These are phyloP conservation scores for Cenopis cana DNA, from an alignment of 2,888 invertebrate genomes.

Conservation along the genomic window DNA sequence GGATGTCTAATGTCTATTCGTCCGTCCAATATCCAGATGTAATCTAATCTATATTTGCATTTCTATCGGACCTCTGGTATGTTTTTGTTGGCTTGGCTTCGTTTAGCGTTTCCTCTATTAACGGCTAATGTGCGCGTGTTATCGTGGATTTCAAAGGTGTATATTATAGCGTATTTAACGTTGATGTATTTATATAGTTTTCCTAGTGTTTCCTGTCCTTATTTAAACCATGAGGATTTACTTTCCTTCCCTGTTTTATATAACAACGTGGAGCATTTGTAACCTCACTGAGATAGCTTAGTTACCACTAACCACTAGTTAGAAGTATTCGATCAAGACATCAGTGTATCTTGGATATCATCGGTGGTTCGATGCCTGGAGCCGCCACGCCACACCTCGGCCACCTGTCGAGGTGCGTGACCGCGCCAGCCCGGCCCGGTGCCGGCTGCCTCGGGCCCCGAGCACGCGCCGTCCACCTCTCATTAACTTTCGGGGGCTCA, in stretches of 20 bases:
- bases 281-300: neutral
- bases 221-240: neutral
- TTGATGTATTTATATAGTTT: slow-evolving; percentile 25
- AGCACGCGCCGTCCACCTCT: slow-evolving; percentile 61
- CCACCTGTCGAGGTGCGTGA: slow-evolving; percentile 60
- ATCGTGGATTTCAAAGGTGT: slow-evolving; percentile 33
- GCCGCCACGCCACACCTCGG: slow-evolving; percentile 54
- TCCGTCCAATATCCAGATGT: slow-evolving; percentile 34
- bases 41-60: slow-evolving; percentile 45
- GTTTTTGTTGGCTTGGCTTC: slow-evolving; percentile 41
- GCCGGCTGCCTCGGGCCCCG: slow-evolving; percentile 56
- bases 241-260: slow-evolving; percentile 21
- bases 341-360: slow-evolving; percentile 63
- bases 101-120: slow-evolving; percentile 41
- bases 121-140: slow-evolving; percentile 27
- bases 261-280: neutral
- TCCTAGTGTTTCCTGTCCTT: slow-evolving; percentile 29
- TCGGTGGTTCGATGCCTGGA: slow-evolving; percentile 54
- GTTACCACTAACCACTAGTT: neutral
- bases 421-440: slow-evolving; percentile 46
- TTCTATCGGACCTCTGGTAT: slow-evolving; percentile 37
- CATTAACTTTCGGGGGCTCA: slow-evolving; percentile 78
- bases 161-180: slow-evolving; percentile 22
- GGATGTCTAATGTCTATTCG: slow-evolving; percentile 20
- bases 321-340: slow-evolving; percentile 61